Evolutionary conservation across 2,888 invertebrate genomes (phyloP).

Genomic region (Pocota personata): DNA sequence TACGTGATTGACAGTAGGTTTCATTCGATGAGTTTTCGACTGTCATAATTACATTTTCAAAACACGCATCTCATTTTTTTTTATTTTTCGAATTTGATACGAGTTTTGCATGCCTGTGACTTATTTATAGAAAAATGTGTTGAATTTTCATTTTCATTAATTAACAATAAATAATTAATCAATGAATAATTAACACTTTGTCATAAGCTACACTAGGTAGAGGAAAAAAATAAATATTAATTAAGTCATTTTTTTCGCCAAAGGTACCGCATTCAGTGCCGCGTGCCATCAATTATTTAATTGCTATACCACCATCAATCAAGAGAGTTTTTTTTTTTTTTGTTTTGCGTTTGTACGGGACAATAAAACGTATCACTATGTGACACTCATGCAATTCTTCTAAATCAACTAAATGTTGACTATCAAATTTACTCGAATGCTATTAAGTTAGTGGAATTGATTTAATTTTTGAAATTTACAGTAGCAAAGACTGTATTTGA

Average conservation of each 20-base stretch:
- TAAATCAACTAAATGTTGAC: not conserved
- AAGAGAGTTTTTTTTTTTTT: not conserved
- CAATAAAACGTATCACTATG: not conserved
- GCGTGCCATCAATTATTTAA: conserved; percentile 18
- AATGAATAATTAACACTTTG: conserved; percentile 27
- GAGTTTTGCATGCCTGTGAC: not conserved
- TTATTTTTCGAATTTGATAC: not conserved
- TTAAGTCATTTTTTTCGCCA: not conserved
- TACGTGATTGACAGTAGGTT: conserved; percentile 37
- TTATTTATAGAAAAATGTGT: conserved; percentile 18
- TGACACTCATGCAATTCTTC: conserved; percentile 14
- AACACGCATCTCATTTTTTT: conserved; percentile 11
- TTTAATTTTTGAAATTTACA: conserved; percentile 23
- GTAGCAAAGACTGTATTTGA: not conserved
- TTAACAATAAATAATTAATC: conserved; percentile 15
- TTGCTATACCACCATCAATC: conserved; percentile 11
- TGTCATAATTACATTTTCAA: conserved; percentile 22
- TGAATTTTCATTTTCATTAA: conserved; percentile 17
- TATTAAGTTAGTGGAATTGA: conserved; percentile 37
- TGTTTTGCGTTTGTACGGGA: not conserved
- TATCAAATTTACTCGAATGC: conserved; percentile 6
- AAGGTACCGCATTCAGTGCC: not conserved
- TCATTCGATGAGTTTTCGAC: not conserved
- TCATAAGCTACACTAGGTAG: not conserved
- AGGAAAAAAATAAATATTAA: not conserved